Percentiles rank a stretch among this genome's conserved stretches.
Conservation (phyloP, 2,113 vertebrate genomes). For the Hystrix cristata region DNA sequence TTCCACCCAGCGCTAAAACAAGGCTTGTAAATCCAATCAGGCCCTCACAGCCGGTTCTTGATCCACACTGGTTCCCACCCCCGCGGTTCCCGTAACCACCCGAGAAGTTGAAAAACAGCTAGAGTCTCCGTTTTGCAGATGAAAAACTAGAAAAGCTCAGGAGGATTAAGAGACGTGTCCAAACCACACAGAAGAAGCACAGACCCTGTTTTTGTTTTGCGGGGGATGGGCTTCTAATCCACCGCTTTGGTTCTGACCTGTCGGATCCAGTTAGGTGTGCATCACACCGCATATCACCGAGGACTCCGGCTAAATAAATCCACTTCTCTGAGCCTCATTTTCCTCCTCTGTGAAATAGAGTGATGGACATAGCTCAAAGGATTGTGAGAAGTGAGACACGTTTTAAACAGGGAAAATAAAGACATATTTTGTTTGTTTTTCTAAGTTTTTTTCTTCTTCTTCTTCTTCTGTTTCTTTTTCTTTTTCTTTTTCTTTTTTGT, state of each 20-base stretch:
- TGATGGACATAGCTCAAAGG: neutral
- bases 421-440: neutral
- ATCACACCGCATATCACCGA: neutral
- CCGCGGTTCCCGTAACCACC: neutral
- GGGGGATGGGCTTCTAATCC: neutral
- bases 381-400: neutral
- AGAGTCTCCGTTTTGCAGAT: neutral
- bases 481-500: neutral
- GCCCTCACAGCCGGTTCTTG: neutral
- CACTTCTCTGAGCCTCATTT: neutral
- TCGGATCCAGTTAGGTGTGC: neutral
- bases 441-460: neutral
- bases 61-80: neutral
- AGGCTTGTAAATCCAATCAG: neutral
- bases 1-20: neutral
- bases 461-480: no score
- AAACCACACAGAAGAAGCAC: neutral
- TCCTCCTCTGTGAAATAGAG: conserved; percentile 13
- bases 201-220: neutral
- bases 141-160: conserved; percentile 17
- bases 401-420: conserved; percentile 36
- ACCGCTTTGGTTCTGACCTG: neutral
- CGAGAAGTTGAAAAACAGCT: neutral
- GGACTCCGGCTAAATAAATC: neutral
- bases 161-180: neutral